Conservation (phyloP, 1,140 invertebrate genomes). For the Thaumatotibia leucotreta region DNA sequence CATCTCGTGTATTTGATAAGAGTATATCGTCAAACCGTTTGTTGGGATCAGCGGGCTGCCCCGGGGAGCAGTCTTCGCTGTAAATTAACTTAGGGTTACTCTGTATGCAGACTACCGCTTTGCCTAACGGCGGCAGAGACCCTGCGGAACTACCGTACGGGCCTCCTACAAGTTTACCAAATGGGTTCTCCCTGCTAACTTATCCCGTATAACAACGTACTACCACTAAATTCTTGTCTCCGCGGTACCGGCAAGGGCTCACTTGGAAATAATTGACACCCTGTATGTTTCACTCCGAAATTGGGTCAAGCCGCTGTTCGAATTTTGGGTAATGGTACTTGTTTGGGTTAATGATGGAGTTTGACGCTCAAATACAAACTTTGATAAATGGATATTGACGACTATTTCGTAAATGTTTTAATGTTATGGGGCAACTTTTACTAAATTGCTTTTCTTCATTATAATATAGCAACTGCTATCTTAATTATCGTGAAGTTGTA, state of each 20-base stretch:
- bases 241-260: background rate
- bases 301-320: conserved; percentile 2
- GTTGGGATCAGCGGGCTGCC: conserved; percentile 41
- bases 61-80: conserved; percentile 41
- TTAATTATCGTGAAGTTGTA: background rate
- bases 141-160: conserved; percentile 30
- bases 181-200: conserved; percentile 3
- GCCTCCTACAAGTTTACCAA: conserved; percentile 7
- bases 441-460: background rate
- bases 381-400: background rate
- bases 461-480: background rate
- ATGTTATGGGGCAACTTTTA: background rate
- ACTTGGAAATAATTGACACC: conserved; percentile 1
- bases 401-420: background rate
- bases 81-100: conserved; percentile 69
- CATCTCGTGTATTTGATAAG: conserved; percentile 37
- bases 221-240: conserved; percentile 8
- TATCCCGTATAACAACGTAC: background rate
- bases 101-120: conserved; percentile 63
- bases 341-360: background rate
- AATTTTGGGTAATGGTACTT: conserved; percentile 5
- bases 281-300: background rate
- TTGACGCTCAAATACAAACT: background rate
- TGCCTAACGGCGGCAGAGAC: conserved; percentile 54
- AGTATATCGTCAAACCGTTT: conserved; percentile 48